A percentile compares a stretch with the other conserved stretches of the same genome.
phyloP scores from a whole-genome alignment of 2,113 vertebrate genomes.

The Colius striatus region DNA sequence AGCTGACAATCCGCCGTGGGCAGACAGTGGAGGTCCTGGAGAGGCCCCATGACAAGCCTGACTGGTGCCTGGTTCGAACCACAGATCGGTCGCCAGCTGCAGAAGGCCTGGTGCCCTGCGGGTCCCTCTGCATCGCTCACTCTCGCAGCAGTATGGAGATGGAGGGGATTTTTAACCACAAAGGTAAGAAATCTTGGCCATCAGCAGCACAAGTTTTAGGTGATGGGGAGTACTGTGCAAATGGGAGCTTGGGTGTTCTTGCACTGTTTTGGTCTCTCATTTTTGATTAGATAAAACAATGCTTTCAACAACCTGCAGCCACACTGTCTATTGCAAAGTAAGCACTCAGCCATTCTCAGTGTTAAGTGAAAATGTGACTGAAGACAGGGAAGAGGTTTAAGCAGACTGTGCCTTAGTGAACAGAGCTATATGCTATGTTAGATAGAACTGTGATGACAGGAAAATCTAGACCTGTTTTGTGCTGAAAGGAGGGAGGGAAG shows the following conservation, averaged over 20 bases:
- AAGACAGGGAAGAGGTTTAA: not conserved
- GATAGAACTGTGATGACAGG: not conserved
- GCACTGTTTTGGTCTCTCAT: not conserved
- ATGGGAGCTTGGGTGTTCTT: not conserved
- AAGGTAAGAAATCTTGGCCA: slow-evolving; percentile 80
- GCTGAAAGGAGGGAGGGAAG: not conserved
- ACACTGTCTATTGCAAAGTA: not conserved
- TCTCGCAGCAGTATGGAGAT: slow-evolving; percentile 99
- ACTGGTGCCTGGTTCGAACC: slow-evolving; percentile 97
- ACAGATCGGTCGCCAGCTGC: slow-evolving; percentile 93
- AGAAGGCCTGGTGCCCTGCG: slow-evolving; percentile 94
- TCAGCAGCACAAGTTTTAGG: not conserved
- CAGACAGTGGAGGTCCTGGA: slow-evolving; percentile 98
- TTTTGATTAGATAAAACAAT: not conserved
- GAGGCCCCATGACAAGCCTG: slow-evolving; percentile 92
- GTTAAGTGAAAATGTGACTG: not conserved
- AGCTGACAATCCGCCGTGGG: slow-evolving; percentile 92
- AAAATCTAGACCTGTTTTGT: not conserved
- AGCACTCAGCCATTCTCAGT: not conserved
- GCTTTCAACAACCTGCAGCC: not conserved
- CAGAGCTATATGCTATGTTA: not conserved
- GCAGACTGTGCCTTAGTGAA: not conserved
- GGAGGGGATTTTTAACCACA: slow-evolving; percentile 99
- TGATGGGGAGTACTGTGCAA: not conserved
- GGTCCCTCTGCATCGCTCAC: slow-evolving; percentile 97